Evolutionary conservation across 2,113 vertebrate species (phyloP), one percentile per base, ranked within the genome.

Genomic region (Ptilorrhoa leucosticta): DNA sequence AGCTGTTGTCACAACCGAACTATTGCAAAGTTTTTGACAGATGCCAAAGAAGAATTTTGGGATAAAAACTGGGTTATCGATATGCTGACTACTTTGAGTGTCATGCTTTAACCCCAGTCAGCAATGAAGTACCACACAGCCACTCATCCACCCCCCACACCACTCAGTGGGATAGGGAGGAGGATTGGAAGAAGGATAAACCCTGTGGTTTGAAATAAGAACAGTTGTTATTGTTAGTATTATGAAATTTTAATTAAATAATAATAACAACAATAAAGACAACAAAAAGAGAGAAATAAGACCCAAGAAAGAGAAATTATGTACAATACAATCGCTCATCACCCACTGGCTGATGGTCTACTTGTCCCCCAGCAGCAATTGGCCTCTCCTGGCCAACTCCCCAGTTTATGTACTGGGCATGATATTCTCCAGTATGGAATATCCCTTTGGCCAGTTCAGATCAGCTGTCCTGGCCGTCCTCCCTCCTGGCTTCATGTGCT

Each of bases 351-450:
- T 42, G 44, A 20, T 30, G 37, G 22, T 27, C 51, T 58, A 33
- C 37, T 65, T 1, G 0, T 76, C 4, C 12, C 17, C 10, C 11
- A 35, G 54, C 42, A 61, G 26, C 3, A 47, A 23, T 11, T 54
- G 40, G 30, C 24, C 26, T n/a, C 11, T 69, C 17, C 10, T 27
- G 17, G 20, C 53, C 40, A 60, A 7, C 20, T 40, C 26, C 14
- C 47, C 47, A 9, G 22, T 61, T 31, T 48, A 13, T 13, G 15
- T 40, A 19, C 21, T 61, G 26, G 40, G 15, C 30, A 28, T 27
- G 47, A 19, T 26, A 13, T 69, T 48, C 40, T 40, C 0, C 83
- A 26, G 15, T 48, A 2, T 23, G 30, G 26, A 61, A 56, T 37
- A 60, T 54, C 54, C 40, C 47, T 63, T 47, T 54, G 40, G 26